Conservation (phyloP, 92 coral and sea anemone species). For the Porites evermanni region DNA sequence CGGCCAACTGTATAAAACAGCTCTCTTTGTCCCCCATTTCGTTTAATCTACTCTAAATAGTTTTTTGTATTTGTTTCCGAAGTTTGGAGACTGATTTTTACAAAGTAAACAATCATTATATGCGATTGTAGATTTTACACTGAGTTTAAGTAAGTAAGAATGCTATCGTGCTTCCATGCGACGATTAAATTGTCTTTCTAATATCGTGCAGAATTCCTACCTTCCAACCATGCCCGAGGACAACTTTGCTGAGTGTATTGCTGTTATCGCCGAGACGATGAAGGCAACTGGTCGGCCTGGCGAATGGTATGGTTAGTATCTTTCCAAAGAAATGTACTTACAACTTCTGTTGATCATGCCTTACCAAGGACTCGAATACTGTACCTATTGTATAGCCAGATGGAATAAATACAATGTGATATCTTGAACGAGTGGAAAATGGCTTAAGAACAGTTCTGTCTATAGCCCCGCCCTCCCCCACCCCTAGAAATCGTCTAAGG, state of each 20-base stretch:
- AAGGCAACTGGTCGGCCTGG: constrained; percentile 33
- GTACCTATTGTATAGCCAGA: background rate
- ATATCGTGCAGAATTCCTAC: constrained; percentile 15
- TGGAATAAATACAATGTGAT: background rate
- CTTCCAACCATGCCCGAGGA: constrained; percentile 79
- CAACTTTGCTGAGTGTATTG: constrained; percentile 51
- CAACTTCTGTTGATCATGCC: background rate
- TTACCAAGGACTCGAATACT: background rate
- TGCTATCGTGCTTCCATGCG: background rate
- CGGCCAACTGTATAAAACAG: no score
- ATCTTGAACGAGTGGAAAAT: background rate
- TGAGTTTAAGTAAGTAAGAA: no score
- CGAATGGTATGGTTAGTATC: constrained; percentile 67
- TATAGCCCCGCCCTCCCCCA: no score
- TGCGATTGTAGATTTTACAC: no score
- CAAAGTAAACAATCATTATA: no score
- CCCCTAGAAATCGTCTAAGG: no score
- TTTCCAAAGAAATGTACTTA: background rate
- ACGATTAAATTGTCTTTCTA: background rate
- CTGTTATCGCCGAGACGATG: constrained; percentile 41
- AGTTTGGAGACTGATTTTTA: no score
- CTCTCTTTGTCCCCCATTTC: background rate
- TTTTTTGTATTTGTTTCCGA: no score
- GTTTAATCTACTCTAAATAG: no score
- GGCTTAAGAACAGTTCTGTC: no score